Percentiles rank a stretch among this genome's conserved stretches.
Conservation (phyloP, 2,113 vertebrate species). For the Henicopernis longicauda region DNA sequence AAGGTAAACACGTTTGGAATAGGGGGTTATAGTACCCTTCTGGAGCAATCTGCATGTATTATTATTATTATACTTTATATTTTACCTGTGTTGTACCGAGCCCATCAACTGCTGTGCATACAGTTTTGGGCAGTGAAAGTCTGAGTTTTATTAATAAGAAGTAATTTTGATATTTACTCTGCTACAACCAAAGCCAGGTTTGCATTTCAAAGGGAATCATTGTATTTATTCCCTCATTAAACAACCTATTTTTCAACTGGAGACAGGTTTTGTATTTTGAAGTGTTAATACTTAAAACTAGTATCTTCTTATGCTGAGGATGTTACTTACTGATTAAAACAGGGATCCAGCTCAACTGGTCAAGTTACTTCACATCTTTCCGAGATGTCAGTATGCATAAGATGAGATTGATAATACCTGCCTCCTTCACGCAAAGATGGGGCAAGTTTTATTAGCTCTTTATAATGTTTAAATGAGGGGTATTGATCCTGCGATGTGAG, state of each 20-base stretch:
- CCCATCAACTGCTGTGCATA: not conserved
- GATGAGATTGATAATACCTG: not conserved
- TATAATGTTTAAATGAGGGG: not conserved
- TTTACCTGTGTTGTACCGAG: not conserved
- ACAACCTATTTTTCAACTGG: not conserved
- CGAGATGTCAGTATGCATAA: not conserved
- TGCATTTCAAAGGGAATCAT: constrained; percentile 8
- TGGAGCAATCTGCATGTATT: not conserved
- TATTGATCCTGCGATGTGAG: not conserved
- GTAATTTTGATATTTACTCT: not conserved
- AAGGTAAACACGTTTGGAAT: not conserved
- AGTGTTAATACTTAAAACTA: not conserved
- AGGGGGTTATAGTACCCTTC: not conserved
- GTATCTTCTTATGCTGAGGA: not conserved
- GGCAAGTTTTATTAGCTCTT: not conserved
- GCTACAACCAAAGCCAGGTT: not conserved
- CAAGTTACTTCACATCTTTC: not conserved
- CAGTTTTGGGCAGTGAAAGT: not conserved
- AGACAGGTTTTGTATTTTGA: not conserved
- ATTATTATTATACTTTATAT: not conserved
- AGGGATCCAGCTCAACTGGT: not conserved
- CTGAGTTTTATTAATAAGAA: not conserved
- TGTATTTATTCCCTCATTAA: not conserved
- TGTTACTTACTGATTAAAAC: not conserved
- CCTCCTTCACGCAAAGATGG: not conserved